Evolutionary conservation across 2,888 invertebrate genomes (phyloP), one percentile per base, ranked within the genome.

Genomic region (Ormyrus labotus): DNA sequence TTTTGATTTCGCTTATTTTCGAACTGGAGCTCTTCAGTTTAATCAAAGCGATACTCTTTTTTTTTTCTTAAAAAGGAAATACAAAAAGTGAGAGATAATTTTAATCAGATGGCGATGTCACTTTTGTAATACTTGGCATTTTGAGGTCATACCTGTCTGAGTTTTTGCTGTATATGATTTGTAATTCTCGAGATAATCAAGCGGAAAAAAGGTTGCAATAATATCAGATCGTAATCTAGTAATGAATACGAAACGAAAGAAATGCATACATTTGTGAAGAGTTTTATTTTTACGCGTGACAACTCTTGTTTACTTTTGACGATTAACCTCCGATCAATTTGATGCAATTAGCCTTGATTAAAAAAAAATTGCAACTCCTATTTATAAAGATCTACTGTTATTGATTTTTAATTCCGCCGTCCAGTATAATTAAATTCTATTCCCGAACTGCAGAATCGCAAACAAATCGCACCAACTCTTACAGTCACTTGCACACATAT

Each of bases 171-270:
- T 55, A 58, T 45, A 57, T 58, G 65, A 76, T 76, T 76, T 76
- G 75, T 76, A 76, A 76, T 76, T 68, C 19, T 60, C 51, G 53
- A 75, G 67, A 67, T 75, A 63, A 72, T 63, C 72, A 71, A 71
- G 58, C 9, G n/a, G 53, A n/a, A 60, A 60, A 65, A 19, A 65
- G 65, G 50, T 58, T 70, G 48, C 57, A 58, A 70, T 70, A 58
- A 70, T 58, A 70, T 58, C 70, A 70, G 70, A 70, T 60, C 48
- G 45, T 70, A 70, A 70, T 70, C 70, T 58, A 48, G 70, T 50
- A 57, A 70, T 48, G 50, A 19, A 57, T 64, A 34, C 53, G 57
- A 57, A 57, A 69, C 8, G 57, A 69, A 69, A 57, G 47, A 69
- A 69, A 11, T 69, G 47, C 69, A 69, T 57, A 7, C 9, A n/a